These are phyloP conservation scores for Pica pica DNA, from an alignment of 2,113 vertebrate species.

Conservation along the genomic window DNA sequence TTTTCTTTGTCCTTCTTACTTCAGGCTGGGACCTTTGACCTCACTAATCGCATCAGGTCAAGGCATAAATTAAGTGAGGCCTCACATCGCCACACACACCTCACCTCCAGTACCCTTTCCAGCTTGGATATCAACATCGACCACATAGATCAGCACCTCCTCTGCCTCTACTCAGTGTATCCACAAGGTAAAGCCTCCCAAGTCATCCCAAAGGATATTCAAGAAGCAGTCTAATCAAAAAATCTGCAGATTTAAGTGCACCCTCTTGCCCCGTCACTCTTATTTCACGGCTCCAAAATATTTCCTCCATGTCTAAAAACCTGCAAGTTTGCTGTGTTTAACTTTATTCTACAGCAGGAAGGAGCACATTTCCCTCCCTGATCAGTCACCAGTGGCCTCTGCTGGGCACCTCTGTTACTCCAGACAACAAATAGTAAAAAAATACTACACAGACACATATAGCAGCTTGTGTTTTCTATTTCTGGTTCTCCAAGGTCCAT, in stretches of 20 bases:
- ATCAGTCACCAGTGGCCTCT: conserved; percentile 46
- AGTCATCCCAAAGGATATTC: background rate
- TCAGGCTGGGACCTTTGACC: background rate
- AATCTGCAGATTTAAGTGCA: background rate
- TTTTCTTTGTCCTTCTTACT: background rate
- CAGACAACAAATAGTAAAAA: background rate
- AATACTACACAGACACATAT: fast-evolving
- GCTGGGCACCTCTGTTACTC: conserved; percentile 28
- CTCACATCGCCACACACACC: background rate
- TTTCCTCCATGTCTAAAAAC: background rate
- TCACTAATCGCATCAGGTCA: background rate
- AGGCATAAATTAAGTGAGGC: background rate
- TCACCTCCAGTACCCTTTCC: background rate
- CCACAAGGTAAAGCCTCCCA: background rate
- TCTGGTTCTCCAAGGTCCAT: background rate
- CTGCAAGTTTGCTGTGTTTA: background rate
- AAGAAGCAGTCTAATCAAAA: background rate
- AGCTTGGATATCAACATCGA: background rate
- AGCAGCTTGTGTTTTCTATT: background rate
- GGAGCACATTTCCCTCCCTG: background rate
- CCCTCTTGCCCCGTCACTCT: background rate
- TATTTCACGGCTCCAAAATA: background rate
- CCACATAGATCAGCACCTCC: background rate
- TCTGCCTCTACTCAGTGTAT: fast-evolving
- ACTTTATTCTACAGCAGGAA: background rate